Percentiles rank a stretch among this genome's conserved stretches.
Evolutionary conservation across 35 echinoderm and acorn worm species (phyloP).

Genomic region (Stichopus chloronotus): DNA sequence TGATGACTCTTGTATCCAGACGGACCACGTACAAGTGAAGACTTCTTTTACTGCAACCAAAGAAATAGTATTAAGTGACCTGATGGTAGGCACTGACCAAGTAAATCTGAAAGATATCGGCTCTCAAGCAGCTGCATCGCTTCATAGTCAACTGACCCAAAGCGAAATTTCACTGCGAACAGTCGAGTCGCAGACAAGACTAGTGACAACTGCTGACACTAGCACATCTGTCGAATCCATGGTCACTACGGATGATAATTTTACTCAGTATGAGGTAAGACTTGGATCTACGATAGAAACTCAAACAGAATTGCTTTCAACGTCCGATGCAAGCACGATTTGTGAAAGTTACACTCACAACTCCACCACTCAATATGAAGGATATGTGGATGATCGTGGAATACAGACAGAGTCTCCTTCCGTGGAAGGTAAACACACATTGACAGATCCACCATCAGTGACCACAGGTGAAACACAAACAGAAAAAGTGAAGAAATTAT

Average conservation of each 20-base stretch:
- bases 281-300: not conserved
- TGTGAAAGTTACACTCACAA: not conserved
- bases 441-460: not conserved
- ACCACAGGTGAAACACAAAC: conserved; percentile 7
- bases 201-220: not conserved
- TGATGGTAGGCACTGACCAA: not conserved
- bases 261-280: not conserved
- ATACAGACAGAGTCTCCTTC: not conserved
- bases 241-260: not conserved
- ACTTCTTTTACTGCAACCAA: not conserved
- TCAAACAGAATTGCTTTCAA: conserved; percentile 15
- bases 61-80: not conserved
- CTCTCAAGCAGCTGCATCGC: not conserved
- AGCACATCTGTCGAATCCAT: not conserved
- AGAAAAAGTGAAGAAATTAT: not conserved
- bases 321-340: conserved; percentile 6
- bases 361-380: conserved; percentile 24
- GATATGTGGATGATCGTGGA: not conserved
- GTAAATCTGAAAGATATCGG: conserved; percentile 13
- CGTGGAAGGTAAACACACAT: not conserved
- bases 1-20: not conserved
- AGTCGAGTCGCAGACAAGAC: not conserved
- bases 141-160: conserved; percentile 6
- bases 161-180: conserved; percentile 10
- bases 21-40: not conserved